phyloP scores from a whole-genome alignment of 2,797 vertebrate species.

The Columba guinea region DNA sequence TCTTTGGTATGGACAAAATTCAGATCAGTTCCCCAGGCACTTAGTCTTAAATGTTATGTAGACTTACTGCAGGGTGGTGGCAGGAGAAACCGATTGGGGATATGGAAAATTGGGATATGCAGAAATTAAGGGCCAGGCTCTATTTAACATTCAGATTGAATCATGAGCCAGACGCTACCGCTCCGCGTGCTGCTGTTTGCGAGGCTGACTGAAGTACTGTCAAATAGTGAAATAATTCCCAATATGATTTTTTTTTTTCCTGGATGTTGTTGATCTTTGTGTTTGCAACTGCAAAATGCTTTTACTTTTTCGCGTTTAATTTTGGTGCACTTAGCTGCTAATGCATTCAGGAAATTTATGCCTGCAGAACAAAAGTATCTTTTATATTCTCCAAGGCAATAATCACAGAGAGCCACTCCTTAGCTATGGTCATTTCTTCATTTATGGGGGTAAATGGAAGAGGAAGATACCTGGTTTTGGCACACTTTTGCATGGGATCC shows the following conservation, averaged over 20 bases:
- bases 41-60: neutral
- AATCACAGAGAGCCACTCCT: neutral
- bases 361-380: neutral
- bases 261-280: neutral
- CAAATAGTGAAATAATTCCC: neutral
- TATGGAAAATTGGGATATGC: neutral
- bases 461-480: neutral
- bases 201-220: neutral
- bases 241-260: neutral
- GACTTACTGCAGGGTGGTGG: neutral
- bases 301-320: neutral
- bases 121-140: neutral
- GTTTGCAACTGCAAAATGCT: neutral
- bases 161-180: neutral
- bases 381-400: neutral
- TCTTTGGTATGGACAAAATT: neutral
- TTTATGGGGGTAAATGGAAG: neutral
- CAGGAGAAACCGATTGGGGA: neutral
- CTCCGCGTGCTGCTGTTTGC: neutral
- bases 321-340: neutral
- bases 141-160: slow-evolving; percentile 50
- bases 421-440: neutral
- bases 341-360: neutral
- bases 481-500: neutral
- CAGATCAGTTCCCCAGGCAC: neutral